Evolutionary conservation across 2,888 invertebrate genomes (phyloP).

Genomic region (Lycophotia porphyrea): DNA sequence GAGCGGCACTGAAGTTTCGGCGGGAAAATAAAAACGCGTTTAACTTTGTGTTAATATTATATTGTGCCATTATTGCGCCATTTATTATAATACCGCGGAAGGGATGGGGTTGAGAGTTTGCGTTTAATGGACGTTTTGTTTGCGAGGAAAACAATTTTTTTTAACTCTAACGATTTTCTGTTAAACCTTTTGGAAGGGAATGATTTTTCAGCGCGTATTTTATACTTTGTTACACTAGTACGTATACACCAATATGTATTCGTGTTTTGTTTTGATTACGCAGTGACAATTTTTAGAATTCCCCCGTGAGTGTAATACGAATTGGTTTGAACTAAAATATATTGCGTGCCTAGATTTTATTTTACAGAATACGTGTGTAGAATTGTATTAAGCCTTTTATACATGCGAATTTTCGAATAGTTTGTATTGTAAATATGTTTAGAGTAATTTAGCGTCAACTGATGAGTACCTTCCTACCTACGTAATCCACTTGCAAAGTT

Average conservation of each 20-base stretch:
- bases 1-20: constrained; percentile 84
- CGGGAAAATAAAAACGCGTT: constrained; percentile 89
- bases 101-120: constrained; percentile 88
- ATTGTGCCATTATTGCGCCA: constrained; percentile 90
- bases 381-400: constrained; percentile 41
- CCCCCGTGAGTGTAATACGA: constrained; percentile 49
- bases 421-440: constrained; percentile 38
- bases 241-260: constrained; percentile 54
- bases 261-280: constrained; percentile 65
- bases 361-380: constrained; percentile 46
- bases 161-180: constrained; percentile 82
- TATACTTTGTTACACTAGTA: constrained; percentile 71
- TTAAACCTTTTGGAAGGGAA: constrained; percentile 80
- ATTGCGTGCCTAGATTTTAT: constrained; percentile 52
- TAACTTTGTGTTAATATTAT: constrained; percentile 91
- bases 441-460: background rate
- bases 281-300: constrained; percentile 57
- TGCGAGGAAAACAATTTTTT: constrained; percentile 84
- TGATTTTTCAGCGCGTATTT: constrained; percentile 80
- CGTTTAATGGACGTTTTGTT: constrained; percentile 90
- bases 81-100: constrained; percentile 89
- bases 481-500: background rate
- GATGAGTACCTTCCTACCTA: background rate
- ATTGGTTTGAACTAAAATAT: constrained; percentile 54
- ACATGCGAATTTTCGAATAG: constrained; percentile 27